phyloP scores from a whole-genome alignment of 2,888 invertebrate species.

The Lasiommata megera region DNA sequence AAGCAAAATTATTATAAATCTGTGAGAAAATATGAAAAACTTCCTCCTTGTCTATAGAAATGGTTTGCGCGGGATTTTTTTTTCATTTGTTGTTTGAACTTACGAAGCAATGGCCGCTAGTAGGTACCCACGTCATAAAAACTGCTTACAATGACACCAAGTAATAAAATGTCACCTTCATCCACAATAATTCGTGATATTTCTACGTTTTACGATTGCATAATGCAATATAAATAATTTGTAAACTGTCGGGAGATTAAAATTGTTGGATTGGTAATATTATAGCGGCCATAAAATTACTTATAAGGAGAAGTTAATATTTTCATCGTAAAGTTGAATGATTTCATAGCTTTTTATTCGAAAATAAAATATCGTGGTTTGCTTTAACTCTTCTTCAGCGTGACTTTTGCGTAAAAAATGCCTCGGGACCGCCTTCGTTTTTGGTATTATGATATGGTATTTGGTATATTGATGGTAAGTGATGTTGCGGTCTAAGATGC shows the following conservation, averaged over 20 bases:
- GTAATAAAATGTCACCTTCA: conserved; percentile 14
- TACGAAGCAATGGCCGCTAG: not conserved
- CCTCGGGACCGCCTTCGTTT: conserved; percentile 53
- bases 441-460: too few species aligned
- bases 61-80: too few species aligned
- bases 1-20: too few species aligned
- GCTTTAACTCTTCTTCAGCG: conserved; percentile 47
- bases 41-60: too few species aligned
- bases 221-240: conserved; percentile 26
- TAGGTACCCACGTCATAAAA: conserved; percentile 10
- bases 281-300: conserved; percentile 24
- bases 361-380: conserved; percentile 42
- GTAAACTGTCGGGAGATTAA: conserved; percentile 26
- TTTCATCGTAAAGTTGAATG: conserved; percentile 26
- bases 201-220: conserved; percentile 18
- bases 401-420: conserved; percentile 51
- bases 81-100: too few species aligned
- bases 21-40: too few species aligned
- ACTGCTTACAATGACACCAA: conserved; percentile 2
- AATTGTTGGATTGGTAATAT: conserved; percentile 13
- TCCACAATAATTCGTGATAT: conserved; percentile 11
- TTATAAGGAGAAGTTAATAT: conserved; percentile 22
- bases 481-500: too few species aligned
- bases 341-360: conserved; percentile 26
- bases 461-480: too few species aligned